Percentiles rank a stretch among this genome's conserved stretches.
These are phyloP conservation scores for Platichthys flesus DNA, from an alignment of 2,113 vertebrate genomes.

Conservation along the genomic window DNA sequence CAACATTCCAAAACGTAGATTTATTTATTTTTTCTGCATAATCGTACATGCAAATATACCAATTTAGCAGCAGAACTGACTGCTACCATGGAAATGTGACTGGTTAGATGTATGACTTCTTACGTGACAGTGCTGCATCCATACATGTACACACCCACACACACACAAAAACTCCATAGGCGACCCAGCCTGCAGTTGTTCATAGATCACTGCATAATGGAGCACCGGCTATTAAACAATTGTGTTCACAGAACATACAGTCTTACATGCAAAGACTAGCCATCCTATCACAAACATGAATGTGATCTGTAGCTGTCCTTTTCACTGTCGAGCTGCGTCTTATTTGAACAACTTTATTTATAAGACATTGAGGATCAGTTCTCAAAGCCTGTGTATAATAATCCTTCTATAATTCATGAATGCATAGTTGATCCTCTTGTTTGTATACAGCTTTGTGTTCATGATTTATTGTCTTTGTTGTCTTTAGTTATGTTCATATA, in stretches of 20 bases:
- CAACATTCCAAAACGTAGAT: not conserved
- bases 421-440: too few species aligned
- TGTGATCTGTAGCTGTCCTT: not conserved
- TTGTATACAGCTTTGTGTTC: too few species aligned
- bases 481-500: too few species aligned
- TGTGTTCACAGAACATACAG: not conserved
- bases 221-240: conserved; percentile 10
- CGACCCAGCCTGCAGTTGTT: conserved; percentile 7
- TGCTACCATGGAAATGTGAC: conserved; percentile 1
- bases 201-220: conserved; percentile 18
- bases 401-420: not conserved
- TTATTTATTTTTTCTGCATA: not conserved
- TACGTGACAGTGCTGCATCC: conserved; percentile 41
- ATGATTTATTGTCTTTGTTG: too few species aligned
- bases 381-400: not conserved
- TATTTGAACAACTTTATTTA: too few species aligned
- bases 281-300: not conserved
- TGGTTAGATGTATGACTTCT: conserved; percentile 18
- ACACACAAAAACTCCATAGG: not conserved
- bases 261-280: not conserved
- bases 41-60: not conserved
- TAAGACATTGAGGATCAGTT: not conserved
- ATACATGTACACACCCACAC: not conserved
- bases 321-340: not conserved
- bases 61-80: not conserved